Evolutionary conservation across 2,888 invertebrate species (phyloP).

Genomic region (Bedellia somnulentella): DNA sequence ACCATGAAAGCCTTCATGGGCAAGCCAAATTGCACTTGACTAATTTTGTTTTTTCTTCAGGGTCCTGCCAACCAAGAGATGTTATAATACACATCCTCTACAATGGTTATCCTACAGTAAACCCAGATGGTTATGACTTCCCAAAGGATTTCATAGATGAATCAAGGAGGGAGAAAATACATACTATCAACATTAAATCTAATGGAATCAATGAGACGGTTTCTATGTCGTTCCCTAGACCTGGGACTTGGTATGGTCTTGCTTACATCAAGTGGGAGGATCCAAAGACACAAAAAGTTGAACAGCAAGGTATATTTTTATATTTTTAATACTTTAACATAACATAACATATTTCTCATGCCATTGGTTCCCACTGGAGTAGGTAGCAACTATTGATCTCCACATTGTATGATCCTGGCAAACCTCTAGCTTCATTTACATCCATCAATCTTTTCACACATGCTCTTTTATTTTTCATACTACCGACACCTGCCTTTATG

Average conservation of each 20-base stretch:
- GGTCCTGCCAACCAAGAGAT: conserved; percentile 63
- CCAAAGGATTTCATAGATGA: conserved; percentile 66
- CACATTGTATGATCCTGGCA: too few species aligned
- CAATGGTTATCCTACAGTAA: conserved; percentile 81
- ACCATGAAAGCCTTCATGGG: too few species aligned
- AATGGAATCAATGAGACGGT: conserved; percentile 63
- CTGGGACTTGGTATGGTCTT: conserved; percentile 80
- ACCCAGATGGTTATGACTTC: conserved; percentile 78
- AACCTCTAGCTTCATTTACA: too few species aligned
- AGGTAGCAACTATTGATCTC: too few species aligned
- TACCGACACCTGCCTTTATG: too few species aligned
- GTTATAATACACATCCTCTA: conserved; percentile 75
- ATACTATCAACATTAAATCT: conserved; percentile 63
- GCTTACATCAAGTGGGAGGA: conserved; percentile 78
- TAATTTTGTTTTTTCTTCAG: too few species aligned
- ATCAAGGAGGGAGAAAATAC: conserved; percentile 41
- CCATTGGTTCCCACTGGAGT: too few species aligned
- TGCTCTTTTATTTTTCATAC: too few species aligned
- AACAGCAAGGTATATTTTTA: conserved; percentile 74
- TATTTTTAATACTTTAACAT: too few species aligned
- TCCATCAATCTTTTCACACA: too few species aligned
- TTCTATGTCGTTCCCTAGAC: conserved; percentile 65
- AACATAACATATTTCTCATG: too few species aligned
- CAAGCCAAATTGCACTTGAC: too few species aligned
- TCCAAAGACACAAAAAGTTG: conserved; percentile 70